These are phyloP conservation scores for Anoplius nigerrimus DNA, from an alignment of 2,888 invertebrate genomes.

Conservation along the genomic window DNA sequence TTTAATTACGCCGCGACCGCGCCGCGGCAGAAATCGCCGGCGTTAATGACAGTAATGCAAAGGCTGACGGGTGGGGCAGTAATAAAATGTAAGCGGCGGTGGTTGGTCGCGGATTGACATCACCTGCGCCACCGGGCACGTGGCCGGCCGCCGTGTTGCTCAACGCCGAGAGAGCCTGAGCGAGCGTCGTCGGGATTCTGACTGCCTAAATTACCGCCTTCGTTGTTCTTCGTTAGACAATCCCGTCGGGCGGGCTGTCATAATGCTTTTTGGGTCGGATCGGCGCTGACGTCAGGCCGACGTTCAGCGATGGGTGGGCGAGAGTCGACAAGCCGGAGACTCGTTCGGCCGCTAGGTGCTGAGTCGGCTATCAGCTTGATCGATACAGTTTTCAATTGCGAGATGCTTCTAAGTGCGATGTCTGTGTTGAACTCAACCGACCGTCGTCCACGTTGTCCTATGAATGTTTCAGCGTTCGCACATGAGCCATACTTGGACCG, in stretches of 20 bases:
- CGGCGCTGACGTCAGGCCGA: neutral
- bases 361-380: too few relatives aligned
- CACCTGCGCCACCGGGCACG: slow-evolving; percentile 33
- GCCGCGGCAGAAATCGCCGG: slow-evolving; percentile 37
- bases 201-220: slow-evolving; percentile 12
- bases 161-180: slow-evolving; percentile 5
- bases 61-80: slow-evolving; percentile 51
- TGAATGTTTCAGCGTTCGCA: too few relatives aligned
- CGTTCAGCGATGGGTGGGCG: too few relatives aligned
- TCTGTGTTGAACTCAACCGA: too few relatives aligned
- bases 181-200: neutral
- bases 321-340: too few relatives aligned
- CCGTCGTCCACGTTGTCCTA: too few relatives aligned
- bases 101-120: slow-evolving; percentile 42
- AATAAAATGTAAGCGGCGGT: slow-evolving; percentile 63
- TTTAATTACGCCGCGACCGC: slow-evolving; percentile 67
- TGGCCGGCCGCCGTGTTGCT: slow-evolving; percentile 28
- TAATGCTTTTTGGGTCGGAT: slow-evolving; percentile 7
- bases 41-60: slow-evolving; percentile 69
- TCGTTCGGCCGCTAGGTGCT: too few relatives aligned
- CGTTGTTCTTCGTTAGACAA: slow-evolving; percentile 10
- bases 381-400: too few relatives aligned
- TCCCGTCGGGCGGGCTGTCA: too few relatives aligned
- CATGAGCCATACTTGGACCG: too few relatives aligned
- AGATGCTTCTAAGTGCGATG: too few relatives aligned